A percentile compares a stretch with the other conserved stretches of the same genome.
These are phyloP conservation scores for Nestor notabilis DNA, from an alignment of 2,113 vertebrate genomes.

Conservation along the genomic window DNA sequence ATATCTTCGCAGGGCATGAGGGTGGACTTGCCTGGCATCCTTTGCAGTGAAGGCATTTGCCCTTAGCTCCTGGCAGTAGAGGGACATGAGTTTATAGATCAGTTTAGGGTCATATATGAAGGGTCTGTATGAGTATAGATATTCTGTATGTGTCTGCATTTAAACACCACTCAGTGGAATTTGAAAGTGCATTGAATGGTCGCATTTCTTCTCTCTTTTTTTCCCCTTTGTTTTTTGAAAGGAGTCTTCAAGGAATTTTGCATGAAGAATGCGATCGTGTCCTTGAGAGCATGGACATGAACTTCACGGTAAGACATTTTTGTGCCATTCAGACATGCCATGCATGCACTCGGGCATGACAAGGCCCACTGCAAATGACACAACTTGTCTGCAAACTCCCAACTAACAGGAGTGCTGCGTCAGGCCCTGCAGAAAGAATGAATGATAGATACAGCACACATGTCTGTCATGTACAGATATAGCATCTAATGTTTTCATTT, in stretches of 20 bases:
- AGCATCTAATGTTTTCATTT: background rate
- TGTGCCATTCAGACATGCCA: background rate
- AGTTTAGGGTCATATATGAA: background rate
- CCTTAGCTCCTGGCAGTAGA: background rate
- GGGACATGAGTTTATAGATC: background rate
- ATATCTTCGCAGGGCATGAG: background rate
- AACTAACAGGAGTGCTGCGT: background rate
- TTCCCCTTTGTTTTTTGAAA: background rate
- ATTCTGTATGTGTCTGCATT: background rate
- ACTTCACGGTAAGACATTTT: constrained; percentile 70
- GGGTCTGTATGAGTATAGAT: background rate
- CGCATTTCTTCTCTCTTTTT: background rate
- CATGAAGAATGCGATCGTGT: constrained; percentile 31
- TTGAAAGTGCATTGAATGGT: background rate
- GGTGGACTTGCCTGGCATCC: background rate
- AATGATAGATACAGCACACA: background rate
- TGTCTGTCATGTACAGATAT: background rate
- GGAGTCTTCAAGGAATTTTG: constrained; percentile 45
- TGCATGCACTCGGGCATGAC: background rate
- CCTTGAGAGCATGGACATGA: background rate
- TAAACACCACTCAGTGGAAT: background rate
- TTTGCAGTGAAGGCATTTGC: background rate
- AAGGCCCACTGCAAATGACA: background rate
- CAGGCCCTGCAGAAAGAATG: background rate
- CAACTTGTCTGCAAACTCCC: background rate